These are phyloP conservation scores for Oncopeltus fasciatus DNA, from an alignment of 1,140 invertebrate species.

Conservation along the genomic window DNA sequence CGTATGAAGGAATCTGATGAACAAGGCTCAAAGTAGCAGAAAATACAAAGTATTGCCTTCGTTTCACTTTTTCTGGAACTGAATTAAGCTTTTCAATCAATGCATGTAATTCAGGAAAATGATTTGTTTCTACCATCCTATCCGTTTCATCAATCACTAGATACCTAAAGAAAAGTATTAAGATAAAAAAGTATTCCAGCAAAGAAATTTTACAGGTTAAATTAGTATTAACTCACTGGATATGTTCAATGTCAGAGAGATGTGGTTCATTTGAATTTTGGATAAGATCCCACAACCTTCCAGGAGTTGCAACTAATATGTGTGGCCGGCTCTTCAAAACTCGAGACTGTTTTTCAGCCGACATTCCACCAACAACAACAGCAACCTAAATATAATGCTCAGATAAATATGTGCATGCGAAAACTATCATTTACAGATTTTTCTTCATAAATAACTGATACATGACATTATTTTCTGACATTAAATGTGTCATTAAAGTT, in stretches of 20 bases:
- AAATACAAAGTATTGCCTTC: conserved; percentile 84
- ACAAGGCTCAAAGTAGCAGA: conserved; percentile 91
- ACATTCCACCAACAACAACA: conserved; percentile 57
- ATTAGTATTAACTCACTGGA: conserved; percentile 33
- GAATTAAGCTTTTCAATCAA: conserved; percentile 68
- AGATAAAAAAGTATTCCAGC: background rate
- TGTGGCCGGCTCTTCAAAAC: conserved; percentile 64
- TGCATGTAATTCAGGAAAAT: conserved; percentile 83
- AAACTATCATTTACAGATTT: no score
- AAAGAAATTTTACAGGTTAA: conserved; percentile 6
- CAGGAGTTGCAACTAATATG: conserved; percentile 90
- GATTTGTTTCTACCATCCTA: conserved; percentile 90
- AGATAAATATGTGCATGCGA: background rate
- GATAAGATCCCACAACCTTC: conserved; percentile 85
- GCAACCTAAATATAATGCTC: conserved; percentile 33
- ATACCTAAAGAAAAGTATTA: conserved; percentile 38
- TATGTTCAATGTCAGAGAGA: conserved; percentile 49
- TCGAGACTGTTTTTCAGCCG: conserved; percentile 79
- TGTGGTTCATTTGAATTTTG: conserved; percentile 60
- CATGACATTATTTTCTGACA: no score
- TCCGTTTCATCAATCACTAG: conserved; percentile 97
- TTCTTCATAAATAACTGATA: no score
- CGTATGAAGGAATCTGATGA: conserved; percentile 53
- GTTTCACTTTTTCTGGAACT: conserved; percentile 35
- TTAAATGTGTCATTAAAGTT: no score